A percentile compares a stretch with the other conserved stretches of the same genome.
Conservation (phyloP, 2,888 invertebrate genomes). For the Drosophila macrothrix region DNA sequence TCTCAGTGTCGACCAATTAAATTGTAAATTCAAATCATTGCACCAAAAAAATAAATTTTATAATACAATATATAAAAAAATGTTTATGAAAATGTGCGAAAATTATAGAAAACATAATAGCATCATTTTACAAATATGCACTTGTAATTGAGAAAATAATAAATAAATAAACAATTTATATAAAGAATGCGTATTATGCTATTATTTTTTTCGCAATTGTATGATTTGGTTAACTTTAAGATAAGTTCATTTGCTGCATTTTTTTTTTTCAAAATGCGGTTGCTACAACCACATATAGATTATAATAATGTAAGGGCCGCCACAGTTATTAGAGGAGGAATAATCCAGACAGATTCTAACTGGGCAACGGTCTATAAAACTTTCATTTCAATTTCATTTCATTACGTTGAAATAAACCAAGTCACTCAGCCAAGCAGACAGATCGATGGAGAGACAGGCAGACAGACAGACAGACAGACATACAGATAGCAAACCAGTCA, state of each 20-base stretch:
- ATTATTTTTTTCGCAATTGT: not conserved
- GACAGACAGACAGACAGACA: constrained; percentile 10
- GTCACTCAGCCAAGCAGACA: constrained; percentile 57
- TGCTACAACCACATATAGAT: constrained; percentile 31
- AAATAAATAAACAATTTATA: not conserved
- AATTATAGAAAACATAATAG: not conserved
- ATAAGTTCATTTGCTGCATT: constrained; percentile 15
- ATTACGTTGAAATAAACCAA: constrained; percentile 78
- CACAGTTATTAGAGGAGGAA: constrained; percentile 20
- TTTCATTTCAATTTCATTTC: constrained; percentile 81
- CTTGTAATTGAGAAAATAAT: not conserved
- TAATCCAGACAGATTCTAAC: constrained; percentile 29
- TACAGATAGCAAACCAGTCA: constrained; percentile 12
- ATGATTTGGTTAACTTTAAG: constrained; percentile 7
- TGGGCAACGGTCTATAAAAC: constrained; percentile 71
- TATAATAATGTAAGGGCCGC: constrained; percentile 55
- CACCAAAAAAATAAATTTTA: not conserved
- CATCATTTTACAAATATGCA: not conserved
- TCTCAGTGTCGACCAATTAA: not conserved
- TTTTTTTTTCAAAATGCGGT: constrained; percentile 31
- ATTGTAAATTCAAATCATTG: not conserved
- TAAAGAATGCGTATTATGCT: not conserved
- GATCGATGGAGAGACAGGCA: constrained; percentile 12
- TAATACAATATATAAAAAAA: not conserved
- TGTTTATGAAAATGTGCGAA: not conserved